phyloP scores from a whole-genome alignment of 1,140 invertebrate species.

The Argopecten irradians region DNA sequence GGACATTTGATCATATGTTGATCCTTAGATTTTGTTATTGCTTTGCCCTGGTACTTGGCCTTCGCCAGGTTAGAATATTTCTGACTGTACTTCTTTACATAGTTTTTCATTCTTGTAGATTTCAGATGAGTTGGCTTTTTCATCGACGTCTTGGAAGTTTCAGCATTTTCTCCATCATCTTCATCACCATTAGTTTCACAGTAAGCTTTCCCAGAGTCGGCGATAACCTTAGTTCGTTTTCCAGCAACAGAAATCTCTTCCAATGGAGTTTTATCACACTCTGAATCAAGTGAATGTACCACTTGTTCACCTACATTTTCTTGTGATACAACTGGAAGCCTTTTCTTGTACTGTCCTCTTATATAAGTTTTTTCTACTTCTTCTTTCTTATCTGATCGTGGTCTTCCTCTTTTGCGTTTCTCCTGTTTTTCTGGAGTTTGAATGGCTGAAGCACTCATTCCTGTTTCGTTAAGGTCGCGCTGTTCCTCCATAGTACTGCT shows the following conservation, averaged over 20 bases:
- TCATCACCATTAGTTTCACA: neutral
- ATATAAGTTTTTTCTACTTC: neutral
- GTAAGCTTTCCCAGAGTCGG: neutral
- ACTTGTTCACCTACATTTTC: neutral
- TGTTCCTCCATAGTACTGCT: neutral
- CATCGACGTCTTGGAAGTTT: neutral
- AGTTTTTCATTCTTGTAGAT: neutral
- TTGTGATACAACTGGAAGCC: neutral
- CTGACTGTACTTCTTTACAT: conserved; percentile 12
- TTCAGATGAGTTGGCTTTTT: neutral
- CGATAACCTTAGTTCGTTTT: neutral
- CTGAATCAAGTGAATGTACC: too few species aligned
- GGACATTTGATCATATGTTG: conserved; percentile 1
- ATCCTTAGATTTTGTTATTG: neutral
- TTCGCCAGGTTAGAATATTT: neutral
- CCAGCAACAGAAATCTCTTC: neutral
- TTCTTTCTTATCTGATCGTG: neutral
- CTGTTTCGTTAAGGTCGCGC: neutral
- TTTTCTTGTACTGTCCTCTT: neutral
- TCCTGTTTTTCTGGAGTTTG: neutral
- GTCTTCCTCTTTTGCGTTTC: conserved; percentile 24
- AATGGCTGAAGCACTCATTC: neutral
- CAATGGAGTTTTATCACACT: neutral
- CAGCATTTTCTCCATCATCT: conserved; percentile 27
- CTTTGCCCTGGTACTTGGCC: neutral